Conservation (phyloP, 2,113 vertebrate genomes). For the Heterotis niloticus region DNA sequence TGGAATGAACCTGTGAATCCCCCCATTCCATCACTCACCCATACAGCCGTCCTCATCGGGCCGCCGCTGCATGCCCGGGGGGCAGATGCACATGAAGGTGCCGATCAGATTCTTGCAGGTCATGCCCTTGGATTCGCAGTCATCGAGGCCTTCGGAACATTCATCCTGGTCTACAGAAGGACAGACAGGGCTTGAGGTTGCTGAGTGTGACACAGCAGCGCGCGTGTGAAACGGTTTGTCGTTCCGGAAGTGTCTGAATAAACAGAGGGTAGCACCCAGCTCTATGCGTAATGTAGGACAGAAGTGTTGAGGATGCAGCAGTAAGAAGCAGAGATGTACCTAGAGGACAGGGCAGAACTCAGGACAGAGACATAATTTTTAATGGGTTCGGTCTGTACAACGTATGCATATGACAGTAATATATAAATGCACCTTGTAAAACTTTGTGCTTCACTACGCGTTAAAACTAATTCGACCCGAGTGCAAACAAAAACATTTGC, state of each 20-base stretch:
- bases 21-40: slow-evolving; percentile 63
- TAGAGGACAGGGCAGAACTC: too few species aligned
- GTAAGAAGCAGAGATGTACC: too few species aligned
- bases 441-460: too few species aligned
- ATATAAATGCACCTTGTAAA: too few species aligned
- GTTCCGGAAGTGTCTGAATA: too few species aligned
- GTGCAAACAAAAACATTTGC: too few species aligned
- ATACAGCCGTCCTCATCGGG: slow-evolving; percentile 82
- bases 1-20: neutral
- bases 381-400: too few species aligned
- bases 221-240: too few species aligned
- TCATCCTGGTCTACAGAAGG: slow-evolving; percentile 79
- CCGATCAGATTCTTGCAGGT: slow-evolving; percentile 91
- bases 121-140: slow-evolving; percentile 84
- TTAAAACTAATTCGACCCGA: too few species aligned
- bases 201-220: neutral
- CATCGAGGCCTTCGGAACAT: slow-evolving; percentile 75
- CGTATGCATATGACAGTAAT: too few species aligned
- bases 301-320: neutral
- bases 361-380: too few species aligned
- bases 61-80: slow-evolving; percentile 75
- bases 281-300: neutral
- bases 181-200: neutral
- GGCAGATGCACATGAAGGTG: slow-evolving; percentile 87
- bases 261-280: neutral